Percentiles rank a stretch among this genome's conserved stretches.
These are phyloP conservation scores for Nemapogon koenigi DNA, from an alignment of 2,888 invertebrate species.

Conservation along the genomic window DNA sequence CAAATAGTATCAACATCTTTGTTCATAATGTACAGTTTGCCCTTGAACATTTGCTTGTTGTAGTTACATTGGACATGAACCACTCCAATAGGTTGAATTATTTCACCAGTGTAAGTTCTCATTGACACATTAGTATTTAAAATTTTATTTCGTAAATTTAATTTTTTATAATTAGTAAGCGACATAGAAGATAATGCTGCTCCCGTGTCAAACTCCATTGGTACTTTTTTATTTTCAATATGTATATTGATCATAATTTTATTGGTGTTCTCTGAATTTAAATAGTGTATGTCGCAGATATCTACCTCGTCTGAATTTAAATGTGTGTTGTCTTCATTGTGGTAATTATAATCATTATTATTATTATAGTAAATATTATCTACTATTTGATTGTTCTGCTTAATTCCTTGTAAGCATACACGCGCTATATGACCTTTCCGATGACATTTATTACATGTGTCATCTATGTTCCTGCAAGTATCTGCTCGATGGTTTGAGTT, in stretches of 20 bases:
- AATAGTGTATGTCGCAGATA: neutral
- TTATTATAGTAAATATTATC: no score
- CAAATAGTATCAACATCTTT: slow-evolving; percentile 14
- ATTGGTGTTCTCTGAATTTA: neutral
- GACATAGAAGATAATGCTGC: slow-evolving; percentile 6
- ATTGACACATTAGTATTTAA: neutral
- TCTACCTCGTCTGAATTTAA: slow-evolving; percentile 1
- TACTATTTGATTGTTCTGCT: neutral
- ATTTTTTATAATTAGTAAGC: neutral
- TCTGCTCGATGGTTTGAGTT: neutral
- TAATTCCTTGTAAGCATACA: slow-evolving; percentile 1
- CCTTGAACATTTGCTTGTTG: slow-evolving; percentile 6
- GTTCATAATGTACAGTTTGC: slow-evolving; percentile 5
- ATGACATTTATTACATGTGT: neutral
- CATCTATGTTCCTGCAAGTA: neutral
- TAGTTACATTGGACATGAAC: slow-evolving; percentile 2
- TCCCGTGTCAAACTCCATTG: slow-evolving; percentile 2
- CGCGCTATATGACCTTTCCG: neutral
- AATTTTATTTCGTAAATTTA: neutral
- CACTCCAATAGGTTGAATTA: neutral
- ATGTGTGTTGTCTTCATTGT: neutral
- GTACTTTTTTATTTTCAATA: slow-evolving; percentile 2
- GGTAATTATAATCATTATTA: no score
- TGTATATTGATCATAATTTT: slow-evolving; percentile 4
- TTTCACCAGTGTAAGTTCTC: slow-evolving; percentile 1